phyloP scores from a whole-genome alignment of 2,888 invertebrate species.

The Habrosyne pyritoides region DNA sequence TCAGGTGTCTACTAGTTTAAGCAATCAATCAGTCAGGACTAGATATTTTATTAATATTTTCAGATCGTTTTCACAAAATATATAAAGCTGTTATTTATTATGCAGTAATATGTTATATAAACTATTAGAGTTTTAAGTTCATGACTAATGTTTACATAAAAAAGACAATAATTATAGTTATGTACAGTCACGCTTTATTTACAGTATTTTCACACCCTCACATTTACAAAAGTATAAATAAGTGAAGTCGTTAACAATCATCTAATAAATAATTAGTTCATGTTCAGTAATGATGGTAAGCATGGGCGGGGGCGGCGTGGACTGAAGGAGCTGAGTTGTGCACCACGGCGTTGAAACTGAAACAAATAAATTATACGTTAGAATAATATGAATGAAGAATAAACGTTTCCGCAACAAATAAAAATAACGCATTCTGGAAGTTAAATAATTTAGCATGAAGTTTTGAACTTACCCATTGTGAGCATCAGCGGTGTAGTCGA shows the following conservation, averaged over 20 bases:
- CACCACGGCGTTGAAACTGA: conserved; percentile 78
- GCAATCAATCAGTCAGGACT: too few species aligned
- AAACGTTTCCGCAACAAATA: too few species aligned
- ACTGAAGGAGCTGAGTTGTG: conserved; percentile 68
- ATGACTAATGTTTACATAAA: too few species aligned
- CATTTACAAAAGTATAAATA: conserved; percentile 41
- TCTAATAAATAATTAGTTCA: conserved; percentile 1
- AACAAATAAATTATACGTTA: conserved; percentile 24
- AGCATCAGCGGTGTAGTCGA: conserved; percentile 71
- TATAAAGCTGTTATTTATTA: too few species aligned
- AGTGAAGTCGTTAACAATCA: conserved; percentile 21
- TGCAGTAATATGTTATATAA: too few species aligned
- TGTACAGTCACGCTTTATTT: conserved; percentile 40
- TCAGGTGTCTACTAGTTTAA: too few species aligned
- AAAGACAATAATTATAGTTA: too few species aligned
- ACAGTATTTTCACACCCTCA: conserved; percentile 33
- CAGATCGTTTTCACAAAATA: too few species aligned
- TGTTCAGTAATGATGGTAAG: conserved; percentile 52
- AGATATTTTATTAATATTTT: too few species aligned
- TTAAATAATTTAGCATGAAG: not conserved
- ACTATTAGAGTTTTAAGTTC: too few species aligned
- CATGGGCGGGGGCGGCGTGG: conserved; percentile 60
- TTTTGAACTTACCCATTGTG: conserved; percentile 35
- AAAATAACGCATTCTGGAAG: not conserved
- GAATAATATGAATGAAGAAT: too few species aligned